phyloP scores from a whole-genome alignment of 2,888 invertebrate species.

The Pantelozetes paolii region DNA sequence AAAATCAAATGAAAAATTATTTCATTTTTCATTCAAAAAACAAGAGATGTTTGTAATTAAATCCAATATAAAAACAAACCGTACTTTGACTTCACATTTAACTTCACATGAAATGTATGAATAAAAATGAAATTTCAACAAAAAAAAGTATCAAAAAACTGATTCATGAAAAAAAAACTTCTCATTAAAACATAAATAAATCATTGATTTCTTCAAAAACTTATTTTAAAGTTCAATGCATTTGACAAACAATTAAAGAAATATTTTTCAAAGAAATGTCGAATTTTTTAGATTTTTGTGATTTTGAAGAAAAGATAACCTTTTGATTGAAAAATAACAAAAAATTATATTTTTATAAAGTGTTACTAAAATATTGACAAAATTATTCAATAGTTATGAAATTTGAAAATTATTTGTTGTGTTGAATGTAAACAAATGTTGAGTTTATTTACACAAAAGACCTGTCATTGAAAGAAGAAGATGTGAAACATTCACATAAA shows the following conservation, averaged over 20 bases:
- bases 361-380: conserved; percentile 10
- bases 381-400: conserved; percentile 10
- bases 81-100: background rate
- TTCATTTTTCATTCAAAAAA: too few relatives aligned
- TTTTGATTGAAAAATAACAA: background rate
- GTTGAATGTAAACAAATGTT: background rate
- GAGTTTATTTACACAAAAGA: background rate
- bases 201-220: too few relatives aligned
- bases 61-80: too few relatives aligned
- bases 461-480: background rate
- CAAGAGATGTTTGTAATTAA: too few relatives aligned
- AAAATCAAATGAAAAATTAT: background rate
- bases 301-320: background rate
- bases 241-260: background rate
- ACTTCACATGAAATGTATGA: background rate
- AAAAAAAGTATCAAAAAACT: background rate
- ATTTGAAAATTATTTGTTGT: background rate
- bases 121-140: conserved; percentile 4
- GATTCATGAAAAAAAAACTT: background rate
- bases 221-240: background rate
- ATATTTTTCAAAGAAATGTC: background rate
- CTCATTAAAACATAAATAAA: too few relatives aligned
- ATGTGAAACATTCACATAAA: background rate
- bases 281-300: background rate
- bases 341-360: background rate